Conservation (phyloP, 1,140 invertebrate species). For the Antheraea pernyi region DNA sequence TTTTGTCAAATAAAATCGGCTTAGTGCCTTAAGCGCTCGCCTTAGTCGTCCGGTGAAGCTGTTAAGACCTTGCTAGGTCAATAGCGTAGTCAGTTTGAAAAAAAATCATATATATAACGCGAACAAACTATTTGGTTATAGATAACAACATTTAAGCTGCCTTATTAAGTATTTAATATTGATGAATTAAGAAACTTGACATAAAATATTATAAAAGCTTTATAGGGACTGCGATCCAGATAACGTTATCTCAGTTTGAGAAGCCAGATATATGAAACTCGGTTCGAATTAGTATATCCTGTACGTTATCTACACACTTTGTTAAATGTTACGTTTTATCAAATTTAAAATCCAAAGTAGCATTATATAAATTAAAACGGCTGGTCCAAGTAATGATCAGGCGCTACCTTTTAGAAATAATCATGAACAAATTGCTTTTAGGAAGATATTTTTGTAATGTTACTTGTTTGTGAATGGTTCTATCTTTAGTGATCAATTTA, state of each 20-base stretch:
- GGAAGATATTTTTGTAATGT: conserved; percentile 61
- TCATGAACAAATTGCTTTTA: conserved; percentile 61
- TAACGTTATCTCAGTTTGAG: conserved; percentile 40
- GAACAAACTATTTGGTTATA: background rate
- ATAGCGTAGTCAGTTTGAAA: too few relatives aligned
- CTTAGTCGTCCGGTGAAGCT: too few relatives aligned
- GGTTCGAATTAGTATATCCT: conserved; percentile 53
- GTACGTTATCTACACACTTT: conserved; percentile 44
- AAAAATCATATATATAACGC: too few relatives aligned
- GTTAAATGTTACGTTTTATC: conserved; percentile 50
- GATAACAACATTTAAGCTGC: background rate
- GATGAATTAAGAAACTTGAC: conserved; percentile 18
- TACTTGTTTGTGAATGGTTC: conserved; percentile 53
- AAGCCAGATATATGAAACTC: conserved; percentile 37
- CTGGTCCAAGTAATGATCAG: conserved; percentile 35
- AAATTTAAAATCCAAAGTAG: conserved; percentile 46
- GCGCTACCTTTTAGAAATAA: conserved; percentile 61
- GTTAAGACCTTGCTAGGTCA: too few relatives aligned
- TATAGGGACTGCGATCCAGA: conserved; percentile 28
- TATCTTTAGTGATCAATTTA: conserved; percentile 63
- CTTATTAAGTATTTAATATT: background rate
- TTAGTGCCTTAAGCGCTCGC: too few relatives aligned
- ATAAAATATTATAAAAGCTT: conserved; percentile 33
- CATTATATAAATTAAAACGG: conserved; percentile 54
- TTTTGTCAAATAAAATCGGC: too few relatives aligned